These are phyloP conservation scores for Kryptolebias marmoratus DNA, from an alignment of 2,113 vertebrate genomes.

Conservation along the genomic window DNA sequence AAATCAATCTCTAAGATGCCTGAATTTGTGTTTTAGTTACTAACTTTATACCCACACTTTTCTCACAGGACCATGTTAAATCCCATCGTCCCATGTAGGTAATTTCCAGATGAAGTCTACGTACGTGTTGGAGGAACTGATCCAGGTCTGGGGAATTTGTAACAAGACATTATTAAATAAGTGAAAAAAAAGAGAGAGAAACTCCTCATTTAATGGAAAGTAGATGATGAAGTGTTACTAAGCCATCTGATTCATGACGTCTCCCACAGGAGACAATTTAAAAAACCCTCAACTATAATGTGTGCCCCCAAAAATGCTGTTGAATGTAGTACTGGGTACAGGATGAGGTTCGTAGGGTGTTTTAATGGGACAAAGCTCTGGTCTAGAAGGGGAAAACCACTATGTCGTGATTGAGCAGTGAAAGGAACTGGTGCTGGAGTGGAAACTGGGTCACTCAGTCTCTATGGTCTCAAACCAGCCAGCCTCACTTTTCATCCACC, in stretches of 20 bases:
- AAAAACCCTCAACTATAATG: not conserved
- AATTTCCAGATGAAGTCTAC: too few species aligned
- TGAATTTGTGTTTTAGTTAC: too few species aligned
- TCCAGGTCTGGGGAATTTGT: not conserved
- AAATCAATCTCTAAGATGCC: too few species aligned
- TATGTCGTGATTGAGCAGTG: slow-evolving; percentile 58
- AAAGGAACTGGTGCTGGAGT: slow-evolving; percentile 64
- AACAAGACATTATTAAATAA: not conserved
- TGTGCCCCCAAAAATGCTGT: not conserved
- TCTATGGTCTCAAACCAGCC: slow-evolving; percentile 65
- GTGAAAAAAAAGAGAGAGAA: not conserved
- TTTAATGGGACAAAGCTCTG: slow-evolving; percentile 55
- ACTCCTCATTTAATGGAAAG: too few species aligned
- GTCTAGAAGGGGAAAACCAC: slow-evolving; percentile 60
- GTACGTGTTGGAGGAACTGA: too few species aligned
- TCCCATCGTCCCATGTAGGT: too few species aligned
- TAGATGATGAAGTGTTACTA: too few species aligned
- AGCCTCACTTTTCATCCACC: slow-evolving; percentile 69
- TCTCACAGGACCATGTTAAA: too few species aligned
- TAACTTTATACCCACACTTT: too few species aligned
- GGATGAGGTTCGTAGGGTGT: slow-evolving; percentile 17
- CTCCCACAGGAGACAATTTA: not conserved
- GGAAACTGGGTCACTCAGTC: slow-evolving; percentile 75
- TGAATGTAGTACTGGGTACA: not conserved
- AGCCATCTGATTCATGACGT: not conserved